Evolutionary conservation across 2,888 invertebrate genomes (phyloP).

Genomic region (Helicoverpa assulta): DNA sequence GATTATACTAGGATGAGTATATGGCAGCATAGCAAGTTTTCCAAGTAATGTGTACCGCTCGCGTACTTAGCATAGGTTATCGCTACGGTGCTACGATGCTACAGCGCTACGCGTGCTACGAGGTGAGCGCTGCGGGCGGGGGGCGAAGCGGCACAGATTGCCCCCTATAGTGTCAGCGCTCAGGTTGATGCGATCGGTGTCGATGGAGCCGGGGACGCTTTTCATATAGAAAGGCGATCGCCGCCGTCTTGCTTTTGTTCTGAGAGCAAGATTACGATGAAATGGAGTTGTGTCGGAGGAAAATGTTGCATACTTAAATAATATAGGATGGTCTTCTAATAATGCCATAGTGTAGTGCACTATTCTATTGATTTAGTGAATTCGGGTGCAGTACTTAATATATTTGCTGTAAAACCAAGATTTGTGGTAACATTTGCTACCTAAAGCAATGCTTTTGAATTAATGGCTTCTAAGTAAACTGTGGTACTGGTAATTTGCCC

Average conservation of each 20-base stretch:
- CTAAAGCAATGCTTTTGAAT: no score
- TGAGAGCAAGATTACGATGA: constrained; percentile 35
- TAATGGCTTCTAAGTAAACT: neutral
- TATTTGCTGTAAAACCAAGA: no score
- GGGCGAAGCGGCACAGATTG: constrained; percentile 38
- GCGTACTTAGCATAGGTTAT: constrained; percentile 58
- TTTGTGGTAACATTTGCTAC: no score
- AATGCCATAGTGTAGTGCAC: neutral
- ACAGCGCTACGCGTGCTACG: constrained; percentile 17
- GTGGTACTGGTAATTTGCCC: neutral
- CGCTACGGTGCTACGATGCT: constrained; percentile 36
- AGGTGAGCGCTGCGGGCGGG: constrained; percentile 30
- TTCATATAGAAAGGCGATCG: constrained; percentile 35
- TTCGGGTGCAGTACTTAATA: no score
- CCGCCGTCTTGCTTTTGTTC: constrained; percentile 34
- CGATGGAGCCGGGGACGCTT: constrained; percentile 22
- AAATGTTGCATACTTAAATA: neutral
- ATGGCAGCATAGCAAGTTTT: neutral
- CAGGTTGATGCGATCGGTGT: constrained; percentile 46
- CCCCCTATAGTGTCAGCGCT: constrained; percentile 36
- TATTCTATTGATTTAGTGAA: neutral
- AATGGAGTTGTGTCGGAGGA: constrained; percentile 20
- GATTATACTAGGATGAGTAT: no score
- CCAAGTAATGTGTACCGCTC: constrained; percentile 49
- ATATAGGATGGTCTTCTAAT: neutral